Evolutionary conservation across 2,888 invertebrate species (phyloP).

Genomic region (Sarcophaga subvicina): DNA sequence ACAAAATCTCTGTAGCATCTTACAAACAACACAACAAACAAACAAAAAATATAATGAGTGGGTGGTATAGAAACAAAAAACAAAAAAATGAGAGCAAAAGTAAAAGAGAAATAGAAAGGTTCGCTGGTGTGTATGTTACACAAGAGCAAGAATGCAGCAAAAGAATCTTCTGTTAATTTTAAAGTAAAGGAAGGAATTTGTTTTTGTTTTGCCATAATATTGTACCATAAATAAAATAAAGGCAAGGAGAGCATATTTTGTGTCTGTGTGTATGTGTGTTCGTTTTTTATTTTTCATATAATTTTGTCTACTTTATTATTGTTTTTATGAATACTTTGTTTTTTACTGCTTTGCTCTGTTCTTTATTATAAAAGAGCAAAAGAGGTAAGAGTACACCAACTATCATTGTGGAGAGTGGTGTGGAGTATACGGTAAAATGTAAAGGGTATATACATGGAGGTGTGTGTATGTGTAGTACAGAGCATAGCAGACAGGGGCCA

Average conservation of each 20-base stretch:
- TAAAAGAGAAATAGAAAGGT: background rate
- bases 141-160: background rate
- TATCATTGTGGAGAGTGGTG: too few relatives aligned
- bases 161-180: too few relatives aligned
- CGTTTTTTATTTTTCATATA: conserved; percentile 20
- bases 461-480: background rate
- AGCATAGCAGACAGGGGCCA: too few relatives aligned
- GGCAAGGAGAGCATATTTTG: background rate
- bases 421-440: too few relatives aligned
- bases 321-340: conserved; percentile 15
- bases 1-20: conserved; percentile 30
- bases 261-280: background rate
- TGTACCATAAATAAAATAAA: background rate
- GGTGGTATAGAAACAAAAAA: background rate
- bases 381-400: too few relatives aligned
- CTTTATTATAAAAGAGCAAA: too few relatives aligned
- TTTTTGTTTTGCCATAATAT: too few relatives aligned
- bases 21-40: background rate
- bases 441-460: background rate
- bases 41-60: background rate
- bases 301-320: conserved; percentile 43
- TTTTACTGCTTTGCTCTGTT: background rate
- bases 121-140: background rate
- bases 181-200: too few relatives aligned
- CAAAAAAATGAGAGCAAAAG: background rate